Evolutionary conservation across 2,888 invertebrate species (phyloP).

Genomic region (Julus scanicus): DNA sequence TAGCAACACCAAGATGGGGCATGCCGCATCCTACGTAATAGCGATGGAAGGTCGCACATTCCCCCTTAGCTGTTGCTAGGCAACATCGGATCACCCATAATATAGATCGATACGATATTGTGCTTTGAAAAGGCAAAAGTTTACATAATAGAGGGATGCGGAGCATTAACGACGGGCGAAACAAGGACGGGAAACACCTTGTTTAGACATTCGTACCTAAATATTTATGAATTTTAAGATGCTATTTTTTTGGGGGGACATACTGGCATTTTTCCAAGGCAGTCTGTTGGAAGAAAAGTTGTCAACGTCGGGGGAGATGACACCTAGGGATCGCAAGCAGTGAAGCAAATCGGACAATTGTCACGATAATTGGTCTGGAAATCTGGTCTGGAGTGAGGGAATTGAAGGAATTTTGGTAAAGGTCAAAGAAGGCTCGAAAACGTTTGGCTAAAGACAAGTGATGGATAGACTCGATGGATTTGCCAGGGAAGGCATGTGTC

Average conservation of each 20-base stretch:
- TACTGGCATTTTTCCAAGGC: neutral
- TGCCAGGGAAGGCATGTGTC: too few species aligned
- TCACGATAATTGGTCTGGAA: slow-evolving; percentile 25
- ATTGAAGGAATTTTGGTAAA: neutral
- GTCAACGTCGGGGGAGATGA: neutral
- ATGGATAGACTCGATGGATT: too few species aligned
- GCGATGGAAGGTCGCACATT: slow-evolving; percentile 21
- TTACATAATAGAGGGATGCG: slow-evolving; percentile 46
- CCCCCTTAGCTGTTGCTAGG: slow-evolving; percentile 6
- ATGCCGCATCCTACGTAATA: neutral
- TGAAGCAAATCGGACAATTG: neutral
- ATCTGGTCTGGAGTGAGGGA: neutral
- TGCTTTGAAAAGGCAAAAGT: slow-evolving; percentile 46
- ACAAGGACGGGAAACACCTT: neutral
- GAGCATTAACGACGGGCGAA: neutral
- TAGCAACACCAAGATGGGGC: slow-evolving; percentile 29
- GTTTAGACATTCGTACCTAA: neutral
- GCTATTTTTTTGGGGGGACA: too few species aligned
- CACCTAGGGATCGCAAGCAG: neutral
- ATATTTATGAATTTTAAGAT: slow-evolving; percentile 18
- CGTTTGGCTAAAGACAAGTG: neutral
- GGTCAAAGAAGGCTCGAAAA: neutral
- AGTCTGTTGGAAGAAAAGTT: neutral
- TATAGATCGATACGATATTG: slow-evolving; percentile 47
- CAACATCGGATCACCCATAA: slow-evolving; percentile 43